phyloP scores from a whole-genome alignment of 2,797 vertebrate species.

The Enteromius thamalakanensis region DNA sequence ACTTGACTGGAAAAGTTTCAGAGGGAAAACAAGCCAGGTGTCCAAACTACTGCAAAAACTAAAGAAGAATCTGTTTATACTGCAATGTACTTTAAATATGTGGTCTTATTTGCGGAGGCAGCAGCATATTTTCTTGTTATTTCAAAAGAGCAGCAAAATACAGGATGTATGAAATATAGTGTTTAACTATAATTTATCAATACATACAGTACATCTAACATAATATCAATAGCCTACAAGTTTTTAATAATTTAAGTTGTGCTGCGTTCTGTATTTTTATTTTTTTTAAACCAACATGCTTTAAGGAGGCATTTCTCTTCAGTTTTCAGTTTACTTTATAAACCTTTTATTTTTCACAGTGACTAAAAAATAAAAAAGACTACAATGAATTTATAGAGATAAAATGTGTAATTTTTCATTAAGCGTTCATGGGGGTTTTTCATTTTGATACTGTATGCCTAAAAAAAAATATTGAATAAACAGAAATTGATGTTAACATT shows the following conservation, averaged over 20 bases:
- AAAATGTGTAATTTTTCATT: not conserved
- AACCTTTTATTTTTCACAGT: not conserved
- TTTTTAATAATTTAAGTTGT: not conserved
- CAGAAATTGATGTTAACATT: not conserved
- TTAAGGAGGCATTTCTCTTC: not conserved
- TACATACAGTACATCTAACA: not conserved
- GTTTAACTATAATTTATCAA: not conserved
- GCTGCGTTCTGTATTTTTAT: not conserved
- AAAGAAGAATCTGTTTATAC: constrained; percentile 7
- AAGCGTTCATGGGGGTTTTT: not conserved
- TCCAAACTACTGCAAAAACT: constrained; percentile 4
- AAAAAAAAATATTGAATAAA: not conserved
- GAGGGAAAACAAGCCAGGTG: constrained; percentile 47
- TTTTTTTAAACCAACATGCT: not conserved
- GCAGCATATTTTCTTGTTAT: not conserved
- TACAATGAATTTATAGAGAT: not conserved
- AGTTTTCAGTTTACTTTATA: too few relatives aligned
- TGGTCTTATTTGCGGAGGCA: not conserved
- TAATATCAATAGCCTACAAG: not conserved
- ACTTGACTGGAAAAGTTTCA: constrained; percentile 27
- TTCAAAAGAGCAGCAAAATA: not conserved
- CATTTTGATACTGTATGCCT: not conserved
- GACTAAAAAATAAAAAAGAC: not conserved
- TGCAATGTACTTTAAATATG: constrained; percentile 18
- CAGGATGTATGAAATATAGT: not conserved